Evolutionary conservation across 2,113 vertebrate species (phyloP), one percentile per base, ranked within the genome.

Genomic region (Scartelaos histophorus): DNA sequence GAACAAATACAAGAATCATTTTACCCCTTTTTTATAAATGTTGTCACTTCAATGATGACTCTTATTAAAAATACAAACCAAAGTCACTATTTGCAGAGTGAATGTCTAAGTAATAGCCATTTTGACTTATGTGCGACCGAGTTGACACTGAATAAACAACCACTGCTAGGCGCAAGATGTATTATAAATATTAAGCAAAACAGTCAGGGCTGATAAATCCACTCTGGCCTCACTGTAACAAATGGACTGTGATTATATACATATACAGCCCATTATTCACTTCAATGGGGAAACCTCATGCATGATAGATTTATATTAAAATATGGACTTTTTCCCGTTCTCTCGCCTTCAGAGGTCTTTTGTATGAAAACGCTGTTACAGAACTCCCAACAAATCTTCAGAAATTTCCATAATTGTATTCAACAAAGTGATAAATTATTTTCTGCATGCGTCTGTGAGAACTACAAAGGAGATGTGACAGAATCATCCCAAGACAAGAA

Each of bases 371-470:
- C 19, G 71, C 73, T 70, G 70, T 49, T 75, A 73, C 78, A 72
- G 76, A 76, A 80, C 66, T 80, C 76, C 80, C 70, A 58, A 81
- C 79, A 85, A 82, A 87, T 70, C 76, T 73, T 64, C 61, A 45
- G 71, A 83, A 89, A 87, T 85, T 79, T 88, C 73, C 87, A 83
- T 90, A 90, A 87, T 85, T 76, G 81, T 76, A 62, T 72, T 72
- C 58, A 53, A 61, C 76, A 76, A 82, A 38, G 69, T 76, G 79
- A 90, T 81, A 83, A 86, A 88, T 85, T 74, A 65, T 77, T 80
- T 77, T 83, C 46, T 0, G 64, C 73, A 76, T 74, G 71, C 76
- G 70, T 82, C 69, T 58, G 62, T 76, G 67, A 66, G 82, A 70
- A 62, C 80, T 76, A 83, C 53, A 83, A 80, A 85, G 82, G 83